Conservation (phyloP, 1,140 invertebrate species). For the Rhyzopertha dominica region DNA sequence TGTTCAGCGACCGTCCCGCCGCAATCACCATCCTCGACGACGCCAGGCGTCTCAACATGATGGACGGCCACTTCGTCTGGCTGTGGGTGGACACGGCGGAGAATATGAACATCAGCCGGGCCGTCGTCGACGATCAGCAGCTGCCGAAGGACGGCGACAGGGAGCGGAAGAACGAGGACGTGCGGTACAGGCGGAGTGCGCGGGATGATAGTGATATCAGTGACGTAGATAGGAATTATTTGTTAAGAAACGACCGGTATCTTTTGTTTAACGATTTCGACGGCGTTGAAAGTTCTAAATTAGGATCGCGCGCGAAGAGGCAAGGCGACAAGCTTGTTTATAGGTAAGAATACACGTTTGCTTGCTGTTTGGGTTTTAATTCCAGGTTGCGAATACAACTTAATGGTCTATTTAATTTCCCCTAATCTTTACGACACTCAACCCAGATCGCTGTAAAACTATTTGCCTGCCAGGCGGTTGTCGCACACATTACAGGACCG, state of each 20-base stretch:
- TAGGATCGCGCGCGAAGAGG: too few relatives aligned
- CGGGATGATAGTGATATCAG: slow-evolving; percentile 32
- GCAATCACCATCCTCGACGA: slow-evolving; percentile 62
- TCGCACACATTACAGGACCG: too few relatives aligned
- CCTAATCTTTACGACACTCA: too few relatives aligned
- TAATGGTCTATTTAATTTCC: too few relatives aligned
- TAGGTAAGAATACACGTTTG: too few relatives aligned
- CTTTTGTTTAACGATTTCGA: slow-evolving; percentile 43
- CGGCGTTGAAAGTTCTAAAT: slow-evolving; percentile 57
- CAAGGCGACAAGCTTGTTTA: too few relatives aligned
- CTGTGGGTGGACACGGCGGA: slow-evolving; percentile 64
- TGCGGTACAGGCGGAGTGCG: slow-evolving; percentile 13
- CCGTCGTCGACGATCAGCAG: slow-evolving; percentile 17
- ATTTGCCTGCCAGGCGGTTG: too few relatives aligned
- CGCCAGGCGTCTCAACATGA: slow-evolving; percentile 68
- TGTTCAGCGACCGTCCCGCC: slow-evolving; percentile 62
- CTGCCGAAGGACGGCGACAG: slow-evolving; percentile 5
- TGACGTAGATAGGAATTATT: slow-evolving; percentile 42
- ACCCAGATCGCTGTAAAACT: too few relatives aligned
- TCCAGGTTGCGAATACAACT: too few relatives aligned
- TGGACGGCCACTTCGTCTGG: slow-evolving; percentile 74
- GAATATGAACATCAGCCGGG: slow-evolving; percentile 21
- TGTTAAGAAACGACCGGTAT: slow-evolving; percentile 44
- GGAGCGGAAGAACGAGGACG: slow-evolving; percentile 20
- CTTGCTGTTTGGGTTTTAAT: too few relatives aligned